These are phyloP conservation scores for Aphelenchoides bicaudatus DNA, from an alignment of 2,888 invertebrate species.

Conservation along the genomic window DNA sequence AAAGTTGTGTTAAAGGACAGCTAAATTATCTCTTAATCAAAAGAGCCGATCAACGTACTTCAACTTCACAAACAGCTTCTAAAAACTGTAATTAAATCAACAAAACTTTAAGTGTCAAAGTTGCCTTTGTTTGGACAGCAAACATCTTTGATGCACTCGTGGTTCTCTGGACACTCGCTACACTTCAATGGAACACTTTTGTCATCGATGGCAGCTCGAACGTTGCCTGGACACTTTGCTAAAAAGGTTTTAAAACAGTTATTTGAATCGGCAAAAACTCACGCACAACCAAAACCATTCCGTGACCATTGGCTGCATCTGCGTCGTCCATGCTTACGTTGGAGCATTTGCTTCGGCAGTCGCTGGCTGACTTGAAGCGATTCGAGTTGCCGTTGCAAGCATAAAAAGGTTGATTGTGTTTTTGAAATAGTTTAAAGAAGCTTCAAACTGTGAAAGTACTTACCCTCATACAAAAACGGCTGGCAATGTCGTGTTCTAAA, in stretches of 20 bases:
- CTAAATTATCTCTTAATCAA: no score
- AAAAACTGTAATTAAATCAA: constrained; percentile 11
- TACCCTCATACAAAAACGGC: constrained; percentile 53
- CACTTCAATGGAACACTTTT: constrained; percentile 32
- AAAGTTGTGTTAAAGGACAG: no score
- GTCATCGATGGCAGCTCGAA: constrained; percentile 37
- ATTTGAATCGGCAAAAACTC: constrained; percentile 27
- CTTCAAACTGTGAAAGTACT: not conserved
- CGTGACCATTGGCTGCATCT: constrained; percentile 19
- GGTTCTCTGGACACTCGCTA: constrained; percentile 47
- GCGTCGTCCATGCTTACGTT: constrained; percentile 21
- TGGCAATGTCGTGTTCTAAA: constrained; percentile 51
- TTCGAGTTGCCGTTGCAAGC: constrained; percentile 55
- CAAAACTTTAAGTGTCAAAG: not conserved
- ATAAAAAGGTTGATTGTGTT: constrained; percentile 12
- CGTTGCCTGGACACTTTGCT: constrained; percentile 39
- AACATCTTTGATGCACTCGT: constrained; percentile 41
- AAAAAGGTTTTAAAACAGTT: constrained; percentile 15
- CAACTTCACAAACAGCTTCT: constrained; percentile 46
- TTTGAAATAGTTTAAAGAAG: not conserved
- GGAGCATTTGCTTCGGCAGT: constrained; percentile 37
- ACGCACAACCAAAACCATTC: constrained; percentile 39
- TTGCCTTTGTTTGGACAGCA: constrained; percentile 55
- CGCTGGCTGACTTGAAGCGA: constrained; percentile 41
- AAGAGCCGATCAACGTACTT: no score